Base-by-base conservation (phyloP, 2,113 vertebrate genomes). In the Patagioenas fasciata region DNA sequence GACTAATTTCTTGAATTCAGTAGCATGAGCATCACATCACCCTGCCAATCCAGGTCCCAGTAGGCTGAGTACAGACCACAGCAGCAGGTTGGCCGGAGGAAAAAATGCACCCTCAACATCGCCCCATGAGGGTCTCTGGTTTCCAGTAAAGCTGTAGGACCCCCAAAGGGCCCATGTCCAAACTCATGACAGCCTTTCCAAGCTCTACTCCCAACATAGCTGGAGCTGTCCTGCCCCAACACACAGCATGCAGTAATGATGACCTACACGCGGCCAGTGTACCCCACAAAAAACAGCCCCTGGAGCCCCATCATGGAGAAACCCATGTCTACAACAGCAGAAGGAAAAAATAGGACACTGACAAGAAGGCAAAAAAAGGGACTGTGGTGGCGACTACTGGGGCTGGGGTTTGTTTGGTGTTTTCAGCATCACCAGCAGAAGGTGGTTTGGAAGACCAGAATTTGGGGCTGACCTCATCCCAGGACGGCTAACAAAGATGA, bases 11-110 rank as follows among this genome's bases (percentile, higher is more conserved):
- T 78, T 42, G 84, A 94, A 40, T 72, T 81, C 7, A 0, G 66
- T 51, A 89, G 72, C 51, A 81, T 10, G 21, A 50, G 82, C 25
- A 50, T 36, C 50, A 11, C 1, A 0, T 28, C 38, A 48, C 20
- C 38, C 53, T 48, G 85, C 34, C 38, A 79, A 47, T 11, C 1
- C 44, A 28, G 36, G 56, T 31, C 64, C 84, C 61, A 74, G 88
- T 8, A 0, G 0, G 70, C 65, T 12, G 0, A 1, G 4, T 1
- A 4, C 48, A 71, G 48, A 44, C 17, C 61, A 18, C 7, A 3
- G 21, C 0, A 11, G 38, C 18, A 51, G 11, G 2, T 0, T 24
- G 80, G 73, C 7, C 10, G 3, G 38, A 47, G 47, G 34, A 67
- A 44, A 72, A 0, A 16, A 3, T 38, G 15, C 40, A 28, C 25